These are phyloP conservation scores for Stictocephala bisonia DNA, from an alignment of 2,888 invertebrate genomes.

Conservation along the genomic window DNA sequence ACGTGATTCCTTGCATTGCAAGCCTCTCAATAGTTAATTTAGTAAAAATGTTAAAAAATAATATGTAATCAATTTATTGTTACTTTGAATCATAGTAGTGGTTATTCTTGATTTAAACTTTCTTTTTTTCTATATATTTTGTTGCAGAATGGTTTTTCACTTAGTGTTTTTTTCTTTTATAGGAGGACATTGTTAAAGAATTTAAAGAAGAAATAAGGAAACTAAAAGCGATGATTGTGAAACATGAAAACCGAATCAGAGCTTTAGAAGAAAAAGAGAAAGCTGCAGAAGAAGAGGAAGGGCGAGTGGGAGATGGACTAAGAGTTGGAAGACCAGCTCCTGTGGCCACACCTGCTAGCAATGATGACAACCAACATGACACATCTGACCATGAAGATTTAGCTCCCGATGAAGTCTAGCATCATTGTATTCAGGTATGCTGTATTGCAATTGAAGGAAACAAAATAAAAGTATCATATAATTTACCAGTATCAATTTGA, in stretches of 20 bases:
- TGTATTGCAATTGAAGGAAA: too few relatives aligned
- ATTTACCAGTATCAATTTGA: too few relatives aligned
- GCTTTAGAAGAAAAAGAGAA: slow-evolving; percentile 77
- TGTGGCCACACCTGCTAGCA: slow-evolving; percentile 34
- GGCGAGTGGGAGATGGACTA: slow-evolving; percentile 35
- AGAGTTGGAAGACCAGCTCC: slow-evolving; percentile 19
- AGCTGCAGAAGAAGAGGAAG: slow-evolving; percentile 63
- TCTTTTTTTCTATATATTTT: too few relatives aligned
- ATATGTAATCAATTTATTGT: too few relatives aligned
- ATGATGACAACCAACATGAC: slow-evolving; percentile 55
- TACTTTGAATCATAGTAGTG: too few relatives aligned
- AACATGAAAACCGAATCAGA: slow-evolving; percentile 89
- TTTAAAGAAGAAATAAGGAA: slow-evolving; percentile 91
- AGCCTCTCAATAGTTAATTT: too few relatives aligned
- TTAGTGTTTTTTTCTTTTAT: slow-evolving; percentile 58
- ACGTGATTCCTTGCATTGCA: too few relatives aligned
- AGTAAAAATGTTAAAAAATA: too few relatives aligned
- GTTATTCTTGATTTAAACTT: too few relatives aligned
- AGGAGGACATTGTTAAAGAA: slow-evolving; percentile 85
- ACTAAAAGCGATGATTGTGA: slow-evolving; percentile 92
- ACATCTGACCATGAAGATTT: slow-evolving; percentile 58
- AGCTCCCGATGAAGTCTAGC: slow-evolving; percentile 64
- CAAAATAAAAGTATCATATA: too few relatives aligned
- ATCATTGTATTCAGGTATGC: not conserved
- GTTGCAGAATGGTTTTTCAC: not conserved